Evolutionary conservation across 2,888 invertebrate genomes (phyloP).

Genomic region (Cephus rjabovi): DNA sequence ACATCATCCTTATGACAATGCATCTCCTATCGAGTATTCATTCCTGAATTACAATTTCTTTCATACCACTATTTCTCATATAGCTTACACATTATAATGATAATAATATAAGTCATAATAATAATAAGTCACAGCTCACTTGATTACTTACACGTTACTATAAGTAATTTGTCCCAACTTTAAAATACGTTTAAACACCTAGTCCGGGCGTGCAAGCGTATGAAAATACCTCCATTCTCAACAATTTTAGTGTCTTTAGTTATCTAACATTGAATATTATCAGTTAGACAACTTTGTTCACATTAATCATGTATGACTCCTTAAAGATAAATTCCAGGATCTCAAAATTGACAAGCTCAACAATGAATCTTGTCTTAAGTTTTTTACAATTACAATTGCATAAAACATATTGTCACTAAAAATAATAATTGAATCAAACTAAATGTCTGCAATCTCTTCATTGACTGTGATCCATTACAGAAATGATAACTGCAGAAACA

Average conservation of each 20-base stretch:
- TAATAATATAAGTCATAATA: neutral
- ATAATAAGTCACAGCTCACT: neutral
- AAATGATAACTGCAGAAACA: slow-evolving; percentile 82
- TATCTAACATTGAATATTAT: neutral
- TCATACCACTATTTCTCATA: neutral
- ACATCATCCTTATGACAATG: too few relatives aligned
- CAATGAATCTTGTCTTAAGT: neutral
- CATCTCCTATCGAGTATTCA: neutral
- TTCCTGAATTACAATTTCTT: neutral
- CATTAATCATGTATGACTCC: neutral
- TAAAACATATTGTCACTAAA: neutral
- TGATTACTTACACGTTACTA: neutral
- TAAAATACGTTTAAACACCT: neutral
- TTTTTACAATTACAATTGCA: neutral
- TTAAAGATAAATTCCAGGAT: neutral
- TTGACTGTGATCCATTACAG: slow-evolving; percentile 73
- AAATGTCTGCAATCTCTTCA: neutral
- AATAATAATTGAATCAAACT: neutral
- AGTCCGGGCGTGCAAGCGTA: neutral
- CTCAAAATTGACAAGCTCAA: neutral
- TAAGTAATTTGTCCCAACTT: neutral
- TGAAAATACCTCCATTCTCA: neutral
- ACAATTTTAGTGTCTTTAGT: neutral
- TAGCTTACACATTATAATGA: neutral
- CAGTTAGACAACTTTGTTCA: neutral